These are phyloP conservation scores for Arvicanthis niloticus DNA, from an alignment of 2,113 vertebrate genomes.

Conservation along the genomic window DNA sequence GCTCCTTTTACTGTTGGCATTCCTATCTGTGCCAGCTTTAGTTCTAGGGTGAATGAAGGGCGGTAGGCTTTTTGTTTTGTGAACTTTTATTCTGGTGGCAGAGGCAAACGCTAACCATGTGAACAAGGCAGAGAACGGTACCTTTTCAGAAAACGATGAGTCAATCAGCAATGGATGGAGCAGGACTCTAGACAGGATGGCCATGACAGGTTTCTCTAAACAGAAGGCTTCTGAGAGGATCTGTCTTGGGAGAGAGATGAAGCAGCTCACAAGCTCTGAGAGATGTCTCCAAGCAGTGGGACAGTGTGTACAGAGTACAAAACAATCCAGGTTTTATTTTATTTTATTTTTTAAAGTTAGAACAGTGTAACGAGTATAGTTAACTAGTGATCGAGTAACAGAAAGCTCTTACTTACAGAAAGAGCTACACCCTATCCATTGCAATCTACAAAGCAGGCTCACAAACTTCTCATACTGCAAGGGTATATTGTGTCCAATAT, in stretches of 20 bases:
- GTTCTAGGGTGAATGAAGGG: neutral
- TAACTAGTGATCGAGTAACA: neutral
- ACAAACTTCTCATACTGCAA: fast-evolving
- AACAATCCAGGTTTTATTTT: neutral
- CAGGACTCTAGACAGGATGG: neutral
- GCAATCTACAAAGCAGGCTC: neutral
- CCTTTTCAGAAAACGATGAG: neutral
- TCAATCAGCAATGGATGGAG: neutral
- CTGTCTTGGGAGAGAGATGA: neutral
- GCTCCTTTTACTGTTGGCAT: neutral
- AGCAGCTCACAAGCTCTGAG: neutral
- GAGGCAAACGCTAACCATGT: neutral
- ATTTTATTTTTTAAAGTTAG: neutral
- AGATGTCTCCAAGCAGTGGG: neutral
- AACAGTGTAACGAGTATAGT: neutral
- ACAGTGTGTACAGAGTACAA: neutral
- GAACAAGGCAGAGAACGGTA: neutral
- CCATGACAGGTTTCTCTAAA: neutral
- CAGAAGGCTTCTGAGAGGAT: neutral
- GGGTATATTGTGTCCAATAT: neutral
- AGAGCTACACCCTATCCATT: too few species aligned
- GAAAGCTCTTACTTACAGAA: too few species aligned
- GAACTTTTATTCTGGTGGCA: neutral
- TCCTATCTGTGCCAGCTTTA: neutral
- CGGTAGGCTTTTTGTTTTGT: neutral